Base-by-base conservation (phyloP, 2,113 vertebrate genomes). In the Chinchilla lanigera region DNA sequence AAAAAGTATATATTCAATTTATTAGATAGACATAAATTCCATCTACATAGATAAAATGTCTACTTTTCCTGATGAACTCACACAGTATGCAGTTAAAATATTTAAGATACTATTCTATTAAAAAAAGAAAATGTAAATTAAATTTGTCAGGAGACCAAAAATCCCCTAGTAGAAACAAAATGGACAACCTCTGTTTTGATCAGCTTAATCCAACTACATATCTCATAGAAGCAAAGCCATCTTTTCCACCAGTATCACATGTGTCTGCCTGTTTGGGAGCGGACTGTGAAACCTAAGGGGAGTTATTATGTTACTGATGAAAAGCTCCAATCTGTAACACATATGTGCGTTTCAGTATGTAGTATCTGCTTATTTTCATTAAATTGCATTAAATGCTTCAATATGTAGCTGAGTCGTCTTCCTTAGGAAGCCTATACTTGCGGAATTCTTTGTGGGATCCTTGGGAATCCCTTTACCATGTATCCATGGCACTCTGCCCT, bases 321-420 rank as follows among this genome's bases (percentile, higher is more conserved):
- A 97, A 96, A 95, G 83, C 89, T 92, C 24, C 87, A 93, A 96
- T 97, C 96, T 96, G 96, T 97, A 97, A 95, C 90, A 85, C 97
- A 97, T 91, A 89, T 93, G 95, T 97, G 94, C 81, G 54, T 90
- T 95, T 91, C 84, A 24, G 69, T 91, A 44, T 67, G 88, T 11
- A 90, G 75, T 92, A 84, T 97, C 96, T 98, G 96, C 96, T 97
- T 95, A 93, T 97, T 97, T 97, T 98, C 96, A 95, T 97, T 97
- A 95, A 97, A 90, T 93, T 97, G 85, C 71, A 92, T 96, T 98
- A 97, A 98, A 93, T 96, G 90, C 63, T 97, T 96, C 97, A 97
- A 84, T 84, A 86, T 97, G 96, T 61, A 67, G 44, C 8, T 26
- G 75, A 93, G 63, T 95, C 96, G 30, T 96, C 96, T 96, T 96